phyloP scores from a whole-genome alignment of 2,797 vertebrate species.

The Chiloscyllium punctatum region DNA sequence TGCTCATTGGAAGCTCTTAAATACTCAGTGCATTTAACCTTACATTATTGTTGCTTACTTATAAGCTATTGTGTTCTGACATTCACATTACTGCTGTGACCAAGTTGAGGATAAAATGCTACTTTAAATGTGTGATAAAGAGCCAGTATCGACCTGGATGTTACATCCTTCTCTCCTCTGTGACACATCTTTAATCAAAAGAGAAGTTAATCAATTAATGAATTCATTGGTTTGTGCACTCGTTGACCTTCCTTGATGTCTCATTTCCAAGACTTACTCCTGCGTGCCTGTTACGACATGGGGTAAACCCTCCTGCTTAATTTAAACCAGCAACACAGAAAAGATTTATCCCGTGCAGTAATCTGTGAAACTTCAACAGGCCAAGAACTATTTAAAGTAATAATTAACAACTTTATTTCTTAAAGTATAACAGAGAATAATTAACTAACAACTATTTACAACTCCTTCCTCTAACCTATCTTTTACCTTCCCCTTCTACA shows the following conservation, averaged over 20 bases:
- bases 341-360: too few species aligned
- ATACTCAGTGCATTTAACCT: not conserved
- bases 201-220: slow-evolving; percentile 24
- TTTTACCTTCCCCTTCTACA: too few species aligned
- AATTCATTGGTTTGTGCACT: slow-evolving; percentile 17
- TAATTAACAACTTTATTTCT: too few species aligned
- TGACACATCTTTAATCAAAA: slow-evolving; percentile 14
- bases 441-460: too few species aligned
- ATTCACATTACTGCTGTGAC: slow-evolving; percentile 13
- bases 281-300: too few species aligned
- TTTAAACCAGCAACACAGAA: too few species aligned
- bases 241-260: not conserved
- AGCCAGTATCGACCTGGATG: slow-evolving; percentile 2
- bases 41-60: not conserved
- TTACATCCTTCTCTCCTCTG: not conserved
- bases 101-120: not conserved
- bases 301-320: too few species aligned
- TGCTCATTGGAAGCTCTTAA: not conserved
- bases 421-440: too few species aligned
- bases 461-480: too few species aligned
- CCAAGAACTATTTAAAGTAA: too few species aligned
- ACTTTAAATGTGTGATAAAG: slow-evolving; percentile 22
- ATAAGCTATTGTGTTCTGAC: slow-evolving; percentile 23
- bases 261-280: not conserved
- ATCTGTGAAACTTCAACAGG: too few species aligned